Percentiles rank a stretch among this genome's conserved stretches.
phyloP scores from a whole-genome alignment of 2,113 vertebrate species.

The Mesitornis unicolor region DNA sequence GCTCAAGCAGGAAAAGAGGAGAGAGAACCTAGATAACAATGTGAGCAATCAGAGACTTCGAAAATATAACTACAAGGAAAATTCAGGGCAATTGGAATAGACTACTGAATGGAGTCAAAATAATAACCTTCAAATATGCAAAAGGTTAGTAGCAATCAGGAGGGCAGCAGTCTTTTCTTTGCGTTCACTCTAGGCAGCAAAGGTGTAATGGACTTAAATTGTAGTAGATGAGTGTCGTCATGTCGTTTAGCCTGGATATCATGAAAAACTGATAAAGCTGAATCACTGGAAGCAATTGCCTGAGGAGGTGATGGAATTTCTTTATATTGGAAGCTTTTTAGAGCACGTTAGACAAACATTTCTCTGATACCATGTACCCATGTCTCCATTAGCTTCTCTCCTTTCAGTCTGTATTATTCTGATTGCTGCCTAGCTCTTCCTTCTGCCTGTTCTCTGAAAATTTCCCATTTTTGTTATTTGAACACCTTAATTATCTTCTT shows the following conservation, averaged over 20 bases:
- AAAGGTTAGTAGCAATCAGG: constrained; percentile 4
- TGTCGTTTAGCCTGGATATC: not conserved
- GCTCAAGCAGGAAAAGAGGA: not conserved
- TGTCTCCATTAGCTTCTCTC: not conserved
- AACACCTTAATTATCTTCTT: not conserved
- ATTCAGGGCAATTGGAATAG: not conserved
- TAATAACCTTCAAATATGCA: constrained; percentile 43
- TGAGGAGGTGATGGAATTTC: not conserved
- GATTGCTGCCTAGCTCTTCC: not conserved
- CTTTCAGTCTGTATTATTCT: not conserved
- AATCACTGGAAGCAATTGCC: constrained; percentile 4
- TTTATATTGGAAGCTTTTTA: constrained; percentile 25
- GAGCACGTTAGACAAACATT: constrained; percentile 5
- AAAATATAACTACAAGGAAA: not conserved
- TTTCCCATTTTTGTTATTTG: not conserved
- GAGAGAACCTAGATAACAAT: not conserved
- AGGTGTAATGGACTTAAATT: constrained; percentile 32
- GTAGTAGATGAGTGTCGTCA: not conserved
- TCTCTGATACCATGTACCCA: not conserved
- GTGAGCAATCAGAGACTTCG: constrained; percentile 15
- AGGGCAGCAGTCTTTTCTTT: not conserved
- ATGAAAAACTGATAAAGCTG: constrained; percentile 5
- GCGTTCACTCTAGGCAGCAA: not conserved
- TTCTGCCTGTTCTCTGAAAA: not conserved
- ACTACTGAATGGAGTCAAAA: not conserved